phyloP scores from a whole-genome alignment of 2,113 vertebrate species.

The Melanerpes aurifrons region DNA sequence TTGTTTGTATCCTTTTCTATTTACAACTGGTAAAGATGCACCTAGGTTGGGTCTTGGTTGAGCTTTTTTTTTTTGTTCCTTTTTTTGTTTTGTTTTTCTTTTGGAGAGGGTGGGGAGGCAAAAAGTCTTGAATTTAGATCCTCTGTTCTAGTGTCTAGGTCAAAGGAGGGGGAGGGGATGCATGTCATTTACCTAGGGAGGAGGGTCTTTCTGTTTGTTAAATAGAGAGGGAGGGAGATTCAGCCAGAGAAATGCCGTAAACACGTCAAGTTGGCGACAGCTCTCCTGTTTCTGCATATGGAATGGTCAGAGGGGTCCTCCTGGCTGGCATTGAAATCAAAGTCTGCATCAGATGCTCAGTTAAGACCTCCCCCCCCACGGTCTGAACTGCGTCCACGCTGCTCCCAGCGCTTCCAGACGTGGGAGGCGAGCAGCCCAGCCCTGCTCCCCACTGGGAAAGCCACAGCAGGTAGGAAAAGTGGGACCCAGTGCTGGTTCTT shows the following conservation, averaged over 20 bases:
- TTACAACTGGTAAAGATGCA: constrained; percentile 74
- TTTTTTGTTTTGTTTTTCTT: neutral
- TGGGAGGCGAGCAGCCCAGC: neutral
- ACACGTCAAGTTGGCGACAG: constrained; percentile 37
- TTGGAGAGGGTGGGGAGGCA: constrained; percentile 63
- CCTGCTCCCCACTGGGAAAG: constrained; percentile 19
- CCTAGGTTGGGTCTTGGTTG: constrained; percentile 68
- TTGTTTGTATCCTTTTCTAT: constrained; percentile 53
- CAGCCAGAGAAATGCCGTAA: constrained; percentile 62
- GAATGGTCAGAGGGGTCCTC: constrained; percentile 50
- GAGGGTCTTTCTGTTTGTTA: neutral
- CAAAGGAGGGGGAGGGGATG: constrained; percentile 37
- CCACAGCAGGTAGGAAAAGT: neutral
- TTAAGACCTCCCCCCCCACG: neutral
- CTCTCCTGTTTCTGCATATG: constrained; percentile 40
- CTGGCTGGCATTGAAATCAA: constrained; percentile 46
- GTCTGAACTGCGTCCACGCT: neutral
- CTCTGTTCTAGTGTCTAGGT: constrained; percentile 66
- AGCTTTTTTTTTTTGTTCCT: neutral
- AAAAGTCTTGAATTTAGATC: constrained; percentile 62
- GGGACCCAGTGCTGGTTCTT: constrained; percentile 43
- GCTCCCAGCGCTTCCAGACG: neutral
- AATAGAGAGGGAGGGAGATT: constrained; percentile 22
- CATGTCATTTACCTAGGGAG: constrained; percentile 54
- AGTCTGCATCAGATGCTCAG: constrained; percentile 15